Evolutionary conservation across 2,888 invertebrate species (phyloP).

Genomic region (Schizotus pectinicornis): DNA sequence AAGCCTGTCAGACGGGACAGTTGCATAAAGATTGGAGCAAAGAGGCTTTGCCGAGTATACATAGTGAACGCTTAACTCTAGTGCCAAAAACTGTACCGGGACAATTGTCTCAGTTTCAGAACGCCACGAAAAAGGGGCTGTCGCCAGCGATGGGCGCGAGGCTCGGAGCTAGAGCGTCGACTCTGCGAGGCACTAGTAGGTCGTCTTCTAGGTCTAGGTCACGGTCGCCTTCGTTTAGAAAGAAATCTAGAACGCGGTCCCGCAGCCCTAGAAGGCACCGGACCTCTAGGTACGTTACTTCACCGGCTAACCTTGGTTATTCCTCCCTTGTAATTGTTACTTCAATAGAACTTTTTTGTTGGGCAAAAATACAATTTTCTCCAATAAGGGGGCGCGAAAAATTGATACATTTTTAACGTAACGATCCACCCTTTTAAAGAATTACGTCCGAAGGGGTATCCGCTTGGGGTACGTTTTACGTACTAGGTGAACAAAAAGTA

Average conservation of each 20-base stretch:
- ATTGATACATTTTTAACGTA: too few species aligned
- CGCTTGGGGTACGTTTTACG: too few species aligned
- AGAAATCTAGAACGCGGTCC: slow-evolving; percentile 38
- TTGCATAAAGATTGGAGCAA: slow-evolving; percentile 94
- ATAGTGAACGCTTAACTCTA: slow-evolving; percentile 76
- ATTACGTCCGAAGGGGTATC: too few species aligned
- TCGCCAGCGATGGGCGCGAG: slow-evolving; percentile 67
- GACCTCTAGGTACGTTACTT: slow-evolving; percentile 50
- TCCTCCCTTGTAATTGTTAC: too few species aligned
- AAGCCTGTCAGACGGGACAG: slow-evolving; percentile 86
- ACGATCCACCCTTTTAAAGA: too few species aligned
- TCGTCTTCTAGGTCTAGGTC: slow-evolving; percentile 56
- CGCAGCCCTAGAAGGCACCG: slow-evolving; percentile 50
- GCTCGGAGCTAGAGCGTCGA: slow-evolving; percentile 62
- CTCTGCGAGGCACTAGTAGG: slow-evolving; percentile 50
- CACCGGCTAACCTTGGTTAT: too few species aligned
- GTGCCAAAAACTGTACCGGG: slow-evolving; percentile 64
- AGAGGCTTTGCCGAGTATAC: slow-evolving; percentile 89
- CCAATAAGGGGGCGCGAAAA: too few species aligned
- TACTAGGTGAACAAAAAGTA: too few species aligned
- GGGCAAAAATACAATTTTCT: too few species aligned
- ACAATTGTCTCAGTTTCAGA: slow-evolving; percentile 66
- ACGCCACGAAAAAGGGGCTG: slow-evolving; percentile 59
- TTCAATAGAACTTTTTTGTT: too few species aligned
- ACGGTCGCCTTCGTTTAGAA: slow-evolving; percentile 45